Evolutionary conservation across 2,888 invertebrate genomes (phyloP).

Genomic region (Eupsilia transversa): DNA sequence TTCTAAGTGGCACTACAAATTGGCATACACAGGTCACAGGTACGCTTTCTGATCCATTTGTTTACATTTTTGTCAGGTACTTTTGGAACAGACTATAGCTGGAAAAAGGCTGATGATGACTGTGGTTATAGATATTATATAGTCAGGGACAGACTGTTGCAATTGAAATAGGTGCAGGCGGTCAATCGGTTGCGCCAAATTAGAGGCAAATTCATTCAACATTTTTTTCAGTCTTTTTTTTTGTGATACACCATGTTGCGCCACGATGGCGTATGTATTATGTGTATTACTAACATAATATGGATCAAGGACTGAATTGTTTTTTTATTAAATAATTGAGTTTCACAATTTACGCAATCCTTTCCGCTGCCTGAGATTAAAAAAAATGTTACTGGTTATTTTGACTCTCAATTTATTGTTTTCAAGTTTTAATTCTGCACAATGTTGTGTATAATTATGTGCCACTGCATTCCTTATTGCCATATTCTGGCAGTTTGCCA

Average conservation of each 20-base stretch:
- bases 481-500: slow-evolving; percentile 38
- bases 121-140: slow-evolving; percentile 13
- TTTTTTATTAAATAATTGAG: no score
- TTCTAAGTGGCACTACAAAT: background rate
- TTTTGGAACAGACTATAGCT: background rate
- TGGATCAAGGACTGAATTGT: no score
- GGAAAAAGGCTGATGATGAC: background rate
- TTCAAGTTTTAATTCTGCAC: background rate
- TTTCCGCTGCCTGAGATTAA: no score
- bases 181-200: background rate
- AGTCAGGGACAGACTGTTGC: background rate
- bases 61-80: background rate
- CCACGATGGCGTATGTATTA: no score
- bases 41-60: background rate
- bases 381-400: background rate
- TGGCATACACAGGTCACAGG: background rate
- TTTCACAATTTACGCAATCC: background rate
- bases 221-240: no score
- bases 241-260: no score
- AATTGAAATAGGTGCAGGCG: no score
- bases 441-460: background rate
- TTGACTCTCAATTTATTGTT: no score
- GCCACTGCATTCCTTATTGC: slow-evolving; percentile 6
- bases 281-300: no score
- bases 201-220: background rate